Evolutionary conservation across 2,797 vertebrate species (phyloP).

Genomic region (Nyctibius grandis): DNA sequence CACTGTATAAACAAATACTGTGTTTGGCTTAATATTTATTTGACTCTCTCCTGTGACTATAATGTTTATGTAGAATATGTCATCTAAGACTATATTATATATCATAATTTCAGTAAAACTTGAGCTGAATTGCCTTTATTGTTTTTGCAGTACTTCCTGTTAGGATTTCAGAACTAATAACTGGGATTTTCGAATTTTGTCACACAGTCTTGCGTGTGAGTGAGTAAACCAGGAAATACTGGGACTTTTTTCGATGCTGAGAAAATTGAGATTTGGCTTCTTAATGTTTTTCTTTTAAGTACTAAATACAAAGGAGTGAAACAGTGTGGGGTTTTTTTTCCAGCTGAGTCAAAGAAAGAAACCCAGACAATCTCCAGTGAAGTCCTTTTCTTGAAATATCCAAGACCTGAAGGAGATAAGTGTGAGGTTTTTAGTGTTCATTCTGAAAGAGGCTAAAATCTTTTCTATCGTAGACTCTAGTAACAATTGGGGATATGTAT

Average conservation of each 20-base stretch:
- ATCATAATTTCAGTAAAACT: neutral
- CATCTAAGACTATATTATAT: neutral
- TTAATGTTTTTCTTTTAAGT: neutral
- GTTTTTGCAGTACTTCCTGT: neutral
- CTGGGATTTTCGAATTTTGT: neutral
- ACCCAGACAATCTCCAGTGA: neutral
- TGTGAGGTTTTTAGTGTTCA: neutral
- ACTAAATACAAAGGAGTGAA: neutral
- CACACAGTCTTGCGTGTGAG: neutral
- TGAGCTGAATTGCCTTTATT: neutral
- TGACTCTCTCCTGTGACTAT: neutral
- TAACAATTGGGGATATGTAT: neutral
- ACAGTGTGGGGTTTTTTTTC: neutral
- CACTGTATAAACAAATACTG: neutral
- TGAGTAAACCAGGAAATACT: neutral
- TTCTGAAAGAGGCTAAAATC: neutral
- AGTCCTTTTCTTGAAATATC: neutral
- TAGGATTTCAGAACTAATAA: neutral
- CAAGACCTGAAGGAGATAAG: neutral
- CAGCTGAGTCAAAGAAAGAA: neutral
- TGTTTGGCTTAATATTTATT: neutral
- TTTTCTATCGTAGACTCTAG: neutral
- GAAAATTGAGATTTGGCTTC: neutral
- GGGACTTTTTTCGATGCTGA: neutral
- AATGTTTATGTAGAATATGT: neutral